Conservation (phyloP, 2,113 vertebrate genomes). For the Peucedramus taeniatus region DNA sequence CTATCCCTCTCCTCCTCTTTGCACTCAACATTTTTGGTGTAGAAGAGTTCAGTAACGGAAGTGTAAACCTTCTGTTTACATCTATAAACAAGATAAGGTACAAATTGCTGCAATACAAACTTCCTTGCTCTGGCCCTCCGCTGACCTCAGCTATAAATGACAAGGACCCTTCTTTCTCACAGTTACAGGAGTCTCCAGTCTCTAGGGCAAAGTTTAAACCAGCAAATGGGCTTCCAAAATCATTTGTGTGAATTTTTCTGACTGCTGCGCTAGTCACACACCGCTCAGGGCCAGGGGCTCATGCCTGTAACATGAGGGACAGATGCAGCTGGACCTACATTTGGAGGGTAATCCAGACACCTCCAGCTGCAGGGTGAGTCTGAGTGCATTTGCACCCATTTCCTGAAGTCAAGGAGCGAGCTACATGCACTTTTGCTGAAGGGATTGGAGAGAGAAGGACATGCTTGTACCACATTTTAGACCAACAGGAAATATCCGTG, state of each 20-base stretch:
- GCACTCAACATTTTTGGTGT: background rate
- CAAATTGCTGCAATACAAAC: conserved; percentile 59
- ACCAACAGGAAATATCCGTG: background rate
- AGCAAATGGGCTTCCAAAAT: background rate
- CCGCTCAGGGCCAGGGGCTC: accelerated
- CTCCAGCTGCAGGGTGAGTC: background rate
- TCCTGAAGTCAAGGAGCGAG: background rate
- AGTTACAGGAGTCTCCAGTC: background rate
- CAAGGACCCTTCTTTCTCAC: background rate
- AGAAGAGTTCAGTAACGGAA: conserved; percentile 7
- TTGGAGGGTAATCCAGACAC: background rate
- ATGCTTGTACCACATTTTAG: accelerated
- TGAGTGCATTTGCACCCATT: background rate
- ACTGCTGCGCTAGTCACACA: background rate
- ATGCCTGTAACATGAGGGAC: background rate
- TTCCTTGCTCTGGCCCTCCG: conserved; percentile 45
- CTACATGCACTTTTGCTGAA: background rate
- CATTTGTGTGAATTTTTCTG: background rate
- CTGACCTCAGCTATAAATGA: conserved; percentile 43
- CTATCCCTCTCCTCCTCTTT: background rate
- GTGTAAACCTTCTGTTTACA: conserved; percentile 55
- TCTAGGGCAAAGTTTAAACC: background rate
- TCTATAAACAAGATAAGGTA: conserved; percentile 62
- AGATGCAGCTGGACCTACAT: background rate
- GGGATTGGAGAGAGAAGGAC: background rate